Percentiles rank a stretch among this genome's conserved stretches.
These are phyloP conservation scores for Dendrophyllia cribrosa DNA, from an alignment of 64 coral and sea anemone genomes.

Conservation along the genomic window DNA sequence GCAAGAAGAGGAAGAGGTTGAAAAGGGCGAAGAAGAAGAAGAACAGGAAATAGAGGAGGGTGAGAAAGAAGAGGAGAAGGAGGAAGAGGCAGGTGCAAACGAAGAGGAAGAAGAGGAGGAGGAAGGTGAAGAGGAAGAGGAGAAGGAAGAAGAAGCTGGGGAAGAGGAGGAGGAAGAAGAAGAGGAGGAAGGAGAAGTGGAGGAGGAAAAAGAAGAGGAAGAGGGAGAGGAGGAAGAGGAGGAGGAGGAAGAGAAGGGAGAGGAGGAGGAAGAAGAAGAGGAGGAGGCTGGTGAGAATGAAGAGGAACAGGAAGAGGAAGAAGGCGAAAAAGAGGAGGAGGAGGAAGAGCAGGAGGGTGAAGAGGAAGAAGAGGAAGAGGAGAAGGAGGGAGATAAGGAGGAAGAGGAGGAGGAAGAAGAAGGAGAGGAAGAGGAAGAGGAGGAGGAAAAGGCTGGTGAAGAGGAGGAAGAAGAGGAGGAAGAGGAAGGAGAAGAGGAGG, in stretches of 20 bases:
- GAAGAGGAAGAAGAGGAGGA: slow-evolving; percentile 24
- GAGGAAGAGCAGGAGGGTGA: slow-evolving; percentile 15
- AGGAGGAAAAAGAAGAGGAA: neutral
- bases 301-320: neutral
- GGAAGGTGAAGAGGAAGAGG: slow-evolving; percentile 15
- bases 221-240: slow-evolving; percentile 7
- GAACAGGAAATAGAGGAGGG: slow-evolving; percentile 23
- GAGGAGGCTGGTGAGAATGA: neutral
- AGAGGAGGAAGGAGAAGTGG: neutral
- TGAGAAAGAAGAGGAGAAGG: slow-evolving; percentile 41
- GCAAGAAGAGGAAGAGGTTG: neutral
- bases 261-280: slow-evolving; percentile 8
- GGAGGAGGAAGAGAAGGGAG: neutral
- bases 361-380: slow-evolving; percentile 11
- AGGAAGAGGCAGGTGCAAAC: neutral
- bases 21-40: neutral
- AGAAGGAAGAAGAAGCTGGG: neutral
- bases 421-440: slow-evolving; percentile 6
- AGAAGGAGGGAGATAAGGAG: neutral
- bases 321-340: neutral
- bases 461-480: slow-evolving; percentile 7
- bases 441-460: neutral
- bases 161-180: neutral
- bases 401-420: slow-evolving; percentile 17
- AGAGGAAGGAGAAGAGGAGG: slow-evolving; percentile 3